Percentiles rank a stretch among this genome's conserved stretches.
These are phyloP conservation scores for Hermaeophaga mercurialis DNA, from an alignment of 2,888 invertebrate genomes.

Conservation along the genomic window DNA sequence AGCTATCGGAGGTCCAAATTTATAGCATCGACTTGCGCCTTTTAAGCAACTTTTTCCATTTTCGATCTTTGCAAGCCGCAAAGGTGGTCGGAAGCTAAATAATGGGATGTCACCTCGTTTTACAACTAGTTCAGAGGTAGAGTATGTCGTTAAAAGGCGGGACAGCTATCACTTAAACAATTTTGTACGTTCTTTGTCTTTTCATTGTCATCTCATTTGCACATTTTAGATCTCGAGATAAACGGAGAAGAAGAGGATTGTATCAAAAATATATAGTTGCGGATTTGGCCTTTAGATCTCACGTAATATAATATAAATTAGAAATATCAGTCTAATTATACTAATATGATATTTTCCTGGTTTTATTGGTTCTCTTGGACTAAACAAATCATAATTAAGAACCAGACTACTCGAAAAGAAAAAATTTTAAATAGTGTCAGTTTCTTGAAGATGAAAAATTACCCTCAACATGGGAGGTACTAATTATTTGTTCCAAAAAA, in stretches of 20 bases:
- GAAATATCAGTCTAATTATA: no score
- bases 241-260: no score
- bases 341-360: no score
- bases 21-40: slow-evolving; percentile 4
- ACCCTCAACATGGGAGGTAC: slow-evolving; percentile 45
- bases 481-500: slow-evolving; percentile 36
- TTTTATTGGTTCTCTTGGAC: no score
- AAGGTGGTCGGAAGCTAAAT: slow-evolving; percentile 37
- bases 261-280: no score
- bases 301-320: no score
- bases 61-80: slow-evolving; percentile 24
- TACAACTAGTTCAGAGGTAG: slow-evolving; percentile 33
- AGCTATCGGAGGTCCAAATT: slow-evolving; percentile 7
- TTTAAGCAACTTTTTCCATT: slow-evolving; percentile 29
- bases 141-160: slow-evolving; percentile 26
- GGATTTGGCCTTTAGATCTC: no score
- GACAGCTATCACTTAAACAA: slow-evolving; percentile 24
- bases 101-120: slow-evolving; percentile 35
- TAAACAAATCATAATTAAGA: no score
- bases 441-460: slow-evolving; percentile 20
- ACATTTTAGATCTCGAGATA: slow-evolving; percentile 21
- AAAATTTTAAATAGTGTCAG: slow-evolving; percentile 2
- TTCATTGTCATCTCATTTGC: slow-evolving; percentile 18
- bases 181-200: slow-evolving; percentile 25
- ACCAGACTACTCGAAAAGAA: no score